Base-by-base conservation (phyloP, 2,797 vertebrate genomes). In the Gymnopithys bicolor region DNA sequence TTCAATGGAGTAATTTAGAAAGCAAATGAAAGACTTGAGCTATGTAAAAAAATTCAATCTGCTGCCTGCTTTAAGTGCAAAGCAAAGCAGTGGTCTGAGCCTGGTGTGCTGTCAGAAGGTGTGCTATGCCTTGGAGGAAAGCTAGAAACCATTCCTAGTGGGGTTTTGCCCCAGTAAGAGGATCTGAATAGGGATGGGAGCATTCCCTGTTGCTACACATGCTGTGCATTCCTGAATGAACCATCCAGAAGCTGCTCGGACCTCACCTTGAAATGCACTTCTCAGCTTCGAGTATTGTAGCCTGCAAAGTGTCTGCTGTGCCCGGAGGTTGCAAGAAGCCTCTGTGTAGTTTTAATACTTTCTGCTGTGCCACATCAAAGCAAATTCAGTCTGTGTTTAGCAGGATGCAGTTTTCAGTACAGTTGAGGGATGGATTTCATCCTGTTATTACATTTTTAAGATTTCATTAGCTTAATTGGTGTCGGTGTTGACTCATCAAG, bases 151-250 rank as follows among this genome's bases (percentile, higher is more conserved):
- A 0, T 45, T 60, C 21, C 49, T 56, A 30, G 21, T 10, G 35
- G 2, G 5, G 28, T 24, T 24, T 59, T 24, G 4, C 14, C 33
- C 14, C 11, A 11, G 0, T 5, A 3, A 25, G 33, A 51, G 11
- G 35, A 11, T 51, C 53, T 28, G 63, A 1, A 25, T 7, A 10
- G 60, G 10, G 11, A 5, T 16, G 49, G 60, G 45, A 70, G 27
- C 35, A 0, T 49, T 76, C 41, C 55, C n/a, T 25, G 0, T 11
- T 17, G 35, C 73, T 52, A 0, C 17, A 1, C 2, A 3, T 3
- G 0, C 56, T 21, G 23, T 22, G 52, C 23, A 0, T 18, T 86
- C 45, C 71, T 35, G 1, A 2, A 9, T 0, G 3, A 46, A 19
- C 27, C 2, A 0, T 5, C 21, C 2, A 24, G 71, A 71, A 67